Evolutionary conservation across 2,113 vertebrate genomes (phyloP).

Genomic region (Oostethus manadensis): DNA sequence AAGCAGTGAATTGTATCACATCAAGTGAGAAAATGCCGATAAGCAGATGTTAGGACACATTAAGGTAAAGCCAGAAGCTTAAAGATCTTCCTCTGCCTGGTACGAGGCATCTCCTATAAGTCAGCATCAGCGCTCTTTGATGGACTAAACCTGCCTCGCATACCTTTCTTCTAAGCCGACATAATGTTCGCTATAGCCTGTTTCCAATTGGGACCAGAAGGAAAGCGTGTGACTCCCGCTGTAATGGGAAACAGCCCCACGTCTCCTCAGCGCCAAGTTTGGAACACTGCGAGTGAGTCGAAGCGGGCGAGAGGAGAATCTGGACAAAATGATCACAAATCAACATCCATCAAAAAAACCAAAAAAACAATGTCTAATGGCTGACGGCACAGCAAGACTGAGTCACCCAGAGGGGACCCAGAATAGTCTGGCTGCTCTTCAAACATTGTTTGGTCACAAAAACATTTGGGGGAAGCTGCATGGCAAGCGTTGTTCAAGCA

Average conservation of each 20-base stretch:
- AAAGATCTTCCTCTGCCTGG: background rate
- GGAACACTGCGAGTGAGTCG: constrained; percentile 7
- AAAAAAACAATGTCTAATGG: too few relatives aligned
- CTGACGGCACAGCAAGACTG: background rate
- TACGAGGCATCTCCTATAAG: too few relatives aligned
- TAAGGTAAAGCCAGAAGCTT: background rate
- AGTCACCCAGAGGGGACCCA: background rate
- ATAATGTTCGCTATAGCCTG: constrained; percentile 48
- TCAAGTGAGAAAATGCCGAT: background rate
- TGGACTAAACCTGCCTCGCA: constrained; percentile 14
- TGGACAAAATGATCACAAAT: constrained; percentile 27
- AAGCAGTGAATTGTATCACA: too few relatives aligned
- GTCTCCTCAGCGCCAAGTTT: constrained; percentile 40
- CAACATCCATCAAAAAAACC: background rate
- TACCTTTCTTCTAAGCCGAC: constrained; percentile 27
- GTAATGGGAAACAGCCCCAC: constrained; percentile 66
- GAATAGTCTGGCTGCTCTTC: background rate
- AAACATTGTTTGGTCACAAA: constrained; percentile 1
- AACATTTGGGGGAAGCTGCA: background rate
- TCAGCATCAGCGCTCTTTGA: background rate
- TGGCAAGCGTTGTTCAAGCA: too few relatives aligned
- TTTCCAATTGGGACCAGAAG: constrained; percentile 60
- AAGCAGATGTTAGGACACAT: background rate
- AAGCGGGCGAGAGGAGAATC: constrained; percentile 12
- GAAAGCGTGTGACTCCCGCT: constrained; percentile 42